Evolutionary conservation across 1,140 invertebrate genomes (phyloP).

Genomic region (Leptestheria dahalacensis): DNA sequence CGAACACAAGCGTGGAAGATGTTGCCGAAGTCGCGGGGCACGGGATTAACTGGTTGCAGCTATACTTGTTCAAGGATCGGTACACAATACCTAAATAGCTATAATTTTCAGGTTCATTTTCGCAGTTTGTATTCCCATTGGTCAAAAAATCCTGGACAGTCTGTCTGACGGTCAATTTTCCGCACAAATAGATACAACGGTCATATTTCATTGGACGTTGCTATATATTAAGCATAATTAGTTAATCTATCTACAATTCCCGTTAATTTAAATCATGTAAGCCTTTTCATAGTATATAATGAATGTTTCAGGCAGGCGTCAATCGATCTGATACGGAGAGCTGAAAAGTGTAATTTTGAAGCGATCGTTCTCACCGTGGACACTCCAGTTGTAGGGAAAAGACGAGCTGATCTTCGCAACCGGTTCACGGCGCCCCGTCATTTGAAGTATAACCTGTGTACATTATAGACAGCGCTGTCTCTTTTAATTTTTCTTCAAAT

Average conservation of each 20-base stretch:
- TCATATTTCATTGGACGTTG: too few relatives aligned
- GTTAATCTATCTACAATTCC: too few relatives aligned
- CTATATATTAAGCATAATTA: too few relatives aligned
- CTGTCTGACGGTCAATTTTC: too few relatives aligned
- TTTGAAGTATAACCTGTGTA: background rate
- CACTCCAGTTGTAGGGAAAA: slow-evolving; percentile 65
- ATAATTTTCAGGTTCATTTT: background rate
- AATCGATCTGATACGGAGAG: slow-evolving; percentile 46
- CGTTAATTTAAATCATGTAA: background rate
- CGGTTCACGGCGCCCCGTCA: slow-evolving; percentile 38
- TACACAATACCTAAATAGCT: slow-evolving; percentile 7
- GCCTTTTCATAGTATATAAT: background rate
- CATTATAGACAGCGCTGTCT: too few relatives aligned
- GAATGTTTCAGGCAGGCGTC: background rate
- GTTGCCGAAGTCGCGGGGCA: slow-evolving; percentile 28
- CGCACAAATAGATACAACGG: too few relatives aligned
- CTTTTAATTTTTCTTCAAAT: too few relatives aligned
- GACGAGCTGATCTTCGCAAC: slow-evolving; percentile 64
- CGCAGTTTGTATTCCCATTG: too few relatives aligned
- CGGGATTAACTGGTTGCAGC: slow-evolving; percentile 31
- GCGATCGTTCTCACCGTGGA: slow-evolving; percentile 84
- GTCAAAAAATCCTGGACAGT: too few relatives aligned
- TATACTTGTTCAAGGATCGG: slow-evolving; percentile 37
- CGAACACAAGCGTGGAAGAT: slow-evolving; percentile 36
- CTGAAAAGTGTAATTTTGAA: slow-evolving; percentile 66